Evolutionary conservation across 1,140 invertebrate genomes (phyloP).

Genomic region (Zaprionus capensis): DNA sequence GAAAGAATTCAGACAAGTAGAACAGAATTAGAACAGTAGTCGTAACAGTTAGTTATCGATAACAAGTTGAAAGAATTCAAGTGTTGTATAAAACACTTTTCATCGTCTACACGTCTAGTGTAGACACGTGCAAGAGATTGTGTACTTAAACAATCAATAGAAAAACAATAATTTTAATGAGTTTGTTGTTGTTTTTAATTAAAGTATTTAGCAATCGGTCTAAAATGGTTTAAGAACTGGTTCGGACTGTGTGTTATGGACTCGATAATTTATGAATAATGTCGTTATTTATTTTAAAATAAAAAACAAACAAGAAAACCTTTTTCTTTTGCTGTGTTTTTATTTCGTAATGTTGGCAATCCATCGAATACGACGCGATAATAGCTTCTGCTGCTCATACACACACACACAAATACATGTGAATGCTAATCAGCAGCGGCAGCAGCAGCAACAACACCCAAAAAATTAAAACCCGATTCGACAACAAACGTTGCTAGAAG

Average conservation of each 20-base stretch:
- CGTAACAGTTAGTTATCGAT: not conserved
- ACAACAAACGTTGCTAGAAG: constrained; percentile 46
- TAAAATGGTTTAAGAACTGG: constrained; percentile 27
- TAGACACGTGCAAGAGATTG: not conserved
- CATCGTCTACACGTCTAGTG: not conserved
- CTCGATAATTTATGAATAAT: constrained; percentile 15
- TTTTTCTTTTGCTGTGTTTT: constrained; percentile 43
- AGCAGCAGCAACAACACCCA: constrained; percentile 65
- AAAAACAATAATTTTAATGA: not conserved
- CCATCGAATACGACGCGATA: constrained; percentile 22
- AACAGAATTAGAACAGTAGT: not conserved
- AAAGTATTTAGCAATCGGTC: constrained; percentile 13
- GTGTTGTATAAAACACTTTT: not conserved
- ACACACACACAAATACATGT: constrained; percentile 43
- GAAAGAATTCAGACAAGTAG: not conserved
- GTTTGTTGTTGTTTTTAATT: not conserved
- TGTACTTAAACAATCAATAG: not conserved
- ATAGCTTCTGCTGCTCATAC: constrained; percentile 58
- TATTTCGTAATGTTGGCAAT: constrained; percentile 62
- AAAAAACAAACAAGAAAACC: constrained; percentile 32
- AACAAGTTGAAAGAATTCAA: not conserved
- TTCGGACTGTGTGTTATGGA: constrained; percentile 23
- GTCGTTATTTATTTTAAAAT: constrained; percentile 3
- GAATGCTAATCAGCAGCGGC: constrained; percentile 70
- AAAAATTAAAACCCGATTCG: constrained; percentile 70